Conservation (phyloP, 2,797 vertebrate species). For the Rhabdomys pumilio region DNA sequence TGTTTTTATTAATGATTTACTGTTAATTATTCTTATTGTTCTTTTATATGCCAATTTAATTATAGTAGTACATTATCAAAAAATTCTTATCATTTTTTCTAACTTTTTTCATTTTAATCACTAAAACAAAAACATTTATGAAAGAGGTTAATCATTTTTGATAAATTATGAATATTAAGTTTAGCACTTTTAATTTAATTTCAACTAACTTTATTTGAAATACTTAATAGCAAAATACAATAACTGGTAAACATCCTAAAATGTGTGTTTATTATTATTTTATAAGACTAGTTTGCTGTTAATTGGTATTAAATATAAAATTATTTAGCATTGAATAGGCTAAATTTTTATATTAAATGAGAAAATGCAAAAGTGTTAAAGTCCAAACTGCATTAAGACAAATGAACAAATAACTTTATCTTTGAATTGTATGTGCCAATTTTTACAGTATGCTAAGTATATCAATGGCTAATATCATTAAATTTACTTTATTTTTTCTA, state of each 20-base stretch:
- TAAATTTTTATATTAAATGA: not conserved
- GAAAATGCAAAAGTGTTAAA: not conserved
- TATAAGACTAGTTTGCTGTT: not conserved
- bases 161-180: not conserved
- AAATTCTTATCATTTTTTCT: not conserved
- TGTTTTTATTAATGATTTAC: not conserved
- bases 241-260: not conserved
- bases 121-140: not conserved
- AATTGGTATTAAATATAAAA: not conserved
- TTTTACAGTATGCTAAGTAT: not conserved
- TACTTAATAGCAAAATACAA: not conserved
- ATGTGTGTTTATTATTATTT: not conserved
- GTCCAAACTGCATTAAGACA: not conserved
- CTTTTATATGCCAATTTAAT: slow-evolving; percentile 15
- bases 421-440: not conserved
- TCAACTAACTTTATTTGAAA: not conserved
- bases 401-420: not conserved
- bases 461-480: not conserved
- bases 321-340: not conserved
- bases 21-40: not conserved
- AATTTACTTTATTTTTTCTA: not conserved
- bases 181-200: not conserved
- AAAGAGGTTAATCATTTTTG: not conserved
- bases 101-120: not conserved
- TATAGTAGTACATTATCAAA: slow-evolving; percentile 32